Base-by-base conservation (phyloP, 1,140 invertebrate genomes). In the Hypothenemus hampei region DNA sequence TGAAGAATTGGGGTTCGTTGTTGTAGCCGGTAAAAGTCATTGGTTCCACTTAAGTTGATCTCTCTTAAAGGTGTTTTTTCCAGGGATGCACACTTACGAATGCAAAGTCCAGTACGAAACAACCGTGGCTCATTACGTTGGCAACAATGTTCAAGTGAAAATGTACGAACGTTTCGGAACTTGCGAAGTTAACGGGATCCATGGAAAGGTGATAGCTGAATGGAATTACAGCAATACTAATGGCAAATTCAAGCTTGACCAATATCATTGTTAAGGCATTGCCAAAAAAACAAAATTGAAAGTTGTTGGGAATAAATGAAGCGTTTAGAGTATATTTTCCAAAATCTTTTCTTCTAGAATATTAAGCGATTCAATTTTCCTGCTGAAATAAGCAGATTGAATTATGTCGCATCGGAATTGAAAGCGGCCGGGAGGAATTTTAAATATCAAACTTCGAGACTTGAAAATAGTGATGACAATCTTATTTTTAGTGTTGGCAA, bases 201-300 rank as follows among this genome's bases (percentile, higher is more conserved):
- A 73, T 13, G 84, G 84, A 0, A 77, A 79, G 63, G 84, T 84
- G 1, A 77, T 86, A 15, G 82, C 80, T 1, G 84, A 87, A 72
- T 86, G 84, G 77, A 77, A 83, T 63, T 86, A 86, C 69, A 69
- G 77, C 10, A 74, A 79, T 18, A 31, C 23, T 10, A 51, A 22
- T 41, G 55, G 53, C 1, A 56, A 47, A 31, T 56, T 56, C 35
- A 24, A 56, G 10, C 23, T 56, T n/a, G 35, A 56, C 29, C 53
- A 56, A 20, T 55, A 53, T 18, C 1, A 21, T 10, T 36, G 40
- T 31, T 53, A 16, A 53, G 1, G 3, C n/a, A 29, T 29, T 29
- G 0, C n/a, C 26, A 6, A 29, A 29, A 7, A 29, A 29, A 29
- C 26, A 7, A 29, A 29, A 6, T 29, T n/a, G 26, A n/a, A n/a